Conservation (phyloP, 2,113 vertebrate species). For the Galemys pyrenaicus region DNA sequence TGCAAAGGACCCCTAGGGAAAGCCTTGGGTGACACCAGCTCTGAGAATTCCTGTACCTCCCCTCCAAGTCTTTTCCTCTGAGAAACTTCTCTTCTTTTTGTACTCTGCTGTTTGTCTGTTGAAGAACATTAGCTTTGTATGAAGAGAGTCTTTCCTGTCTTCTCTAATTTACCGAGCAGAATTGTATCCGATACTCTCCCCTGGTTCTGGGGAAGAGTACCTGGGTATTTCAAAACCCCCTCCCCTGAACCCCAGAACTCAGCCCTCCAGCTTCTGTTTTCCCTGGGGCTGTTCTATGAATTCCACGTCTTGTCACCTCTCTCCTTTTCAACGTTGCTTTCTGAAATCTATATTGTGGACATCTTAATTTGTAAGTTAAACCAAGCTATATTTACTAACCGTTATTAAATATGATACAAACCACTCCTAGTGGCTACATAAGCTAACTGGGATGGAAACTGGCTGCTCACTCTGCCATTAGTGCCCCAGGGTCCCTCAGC, state of each 20-base stretch:
- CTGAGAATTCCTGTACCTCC: neutral
- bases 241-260: rapidly evolving
- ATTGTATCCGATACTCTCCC: neutral
- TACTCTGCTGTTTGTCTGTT: neutral
- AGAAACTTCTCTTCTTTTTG: neutral
- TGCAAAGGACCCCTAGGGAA: neutral
- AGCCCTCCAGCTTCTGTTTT: neutral
- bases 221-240: neutral
- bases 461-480: neutral
- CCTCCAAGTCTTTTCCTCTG: neutral
- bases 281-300: neutral
- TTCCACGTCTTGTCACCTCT: neutral
- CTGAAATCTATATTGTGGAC: neutral
- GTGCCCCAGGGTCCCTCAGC: neutral
- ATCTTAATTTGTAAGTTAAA: neutral
- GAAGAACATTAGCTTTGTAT: neutral
- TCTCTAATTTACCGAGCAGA: neutral
- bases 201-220: neutral
- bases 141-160: neutral
- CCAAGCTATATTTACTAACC: neutral
- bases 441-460: too few relatives aligned
- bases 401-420: neutral
- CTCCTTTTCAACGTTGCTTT: neutral
- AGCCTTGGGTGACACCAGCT: neutral
- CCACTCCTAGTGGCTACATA: too few relatives aligned